Conservation (phyloP, 2,113 vertebrate species). For the Gymnorhina tibicen region DNA sequence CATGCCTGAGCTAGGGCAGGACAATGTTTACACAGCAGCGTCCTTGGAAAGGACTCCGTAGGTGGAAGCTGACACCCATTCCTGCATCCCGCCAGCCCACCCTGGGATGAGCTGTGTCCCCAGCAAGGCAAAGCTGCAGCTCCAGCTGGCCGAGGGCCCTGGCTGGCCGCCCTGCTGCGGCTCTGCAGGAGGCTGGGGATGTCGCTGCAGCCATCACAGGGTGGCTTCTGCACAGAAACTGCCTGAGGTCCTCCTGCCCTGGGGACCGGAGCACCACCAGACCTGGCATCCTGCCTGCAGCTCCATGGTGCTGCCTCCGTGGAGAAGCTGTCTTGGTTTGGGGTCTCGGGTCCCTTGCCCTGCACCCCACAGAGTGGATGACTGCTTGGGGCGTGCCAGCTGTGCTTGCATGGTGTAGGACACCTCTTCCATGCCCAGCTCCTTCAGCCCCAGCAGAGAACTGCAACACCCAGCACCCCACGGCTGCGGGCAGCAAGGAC, state of each 20-base stretch:
- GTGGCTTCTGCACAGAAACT: not conserved
- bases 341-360: not conserved
- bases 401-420: not conserved
- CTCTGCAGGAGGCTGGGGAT: not conserved
- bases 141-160: not conserved
- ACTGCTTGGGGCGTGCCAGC: not conserved
- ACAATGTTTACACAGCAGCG: not conserved
- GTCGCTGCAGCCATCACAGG: not conserved
- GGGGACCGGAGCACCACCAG: accelerated
- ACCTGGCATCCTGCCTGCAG: not conserved
- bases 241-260: not conserved
- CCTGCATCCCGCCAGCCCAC: not conserved
- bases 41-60: not conserved
- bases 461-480: not conserved
- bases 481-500: accelerated
- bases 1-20: not conserved
- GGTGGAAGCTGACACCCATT: not conserved
- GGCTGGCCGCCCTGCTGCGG: not conserved
- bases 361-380: accelerated
- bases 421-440: not conserved
- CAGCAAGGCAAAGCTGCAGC: not conserved
- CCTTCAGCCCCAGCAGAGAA: not conserved
- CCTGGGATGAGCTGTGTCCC: not conserved
- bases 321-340: not conserved
- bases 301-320: not conserved